Conservation (phyloP, 2,888 invertebrate genomes). For the Orthosia gracilis region DNA sequence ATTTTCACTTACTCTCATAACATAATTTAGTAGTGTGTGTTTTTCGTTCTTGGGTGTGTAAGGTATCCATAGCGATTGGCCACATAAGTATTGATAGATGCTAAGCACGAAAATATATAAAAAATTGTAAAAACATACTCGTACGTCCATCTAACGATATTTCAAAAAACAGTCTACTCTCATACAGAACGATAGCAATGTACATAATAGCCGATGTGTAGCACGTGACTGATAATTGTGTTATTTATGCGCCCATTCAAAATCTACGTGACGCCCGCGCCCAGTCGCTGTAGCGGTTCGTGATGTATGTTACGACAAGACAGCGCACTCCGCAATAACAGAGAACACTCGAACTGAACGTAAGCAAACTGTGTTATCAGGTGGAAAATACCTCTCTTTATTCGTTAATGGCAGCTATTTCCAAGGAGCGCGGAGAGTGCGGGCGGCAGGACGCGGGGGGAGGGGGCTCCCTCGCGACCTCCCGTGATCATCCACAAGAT, state of each 20-base stretch:
- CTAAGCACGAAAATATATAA: neutral
- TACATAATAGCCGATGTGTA: constrained; percentile 22
- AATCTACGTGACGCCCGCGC: constrained; percentile 30
- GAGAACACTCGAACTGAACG: constrained; percentile 69
- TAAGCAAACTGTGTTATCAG: constrained; percentile 80
- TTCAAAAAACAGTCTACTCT: constrained; percentile 16
- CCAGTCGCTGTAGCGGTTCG: constrained; percentile 10
- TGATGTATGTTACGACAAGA: constrained; percentile 55
- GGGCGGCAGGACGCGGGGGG: constrained; percentile 39
- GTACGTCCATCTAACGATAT: constrained; percentile 13
- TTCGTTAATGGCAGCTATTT: constrained; percentile 82
- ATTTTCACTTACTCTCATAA: neutral
- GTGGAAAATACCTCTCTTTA: constrained; percentile 82
- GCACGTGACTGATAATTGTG: constrained; percentile 55
- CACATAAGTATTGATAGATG: neutral
- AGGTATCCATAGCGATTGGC: neutral
- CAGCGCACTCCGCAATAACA: constrained; percentile 73
- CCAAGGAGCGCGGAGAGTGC: constrained; percentile 60
- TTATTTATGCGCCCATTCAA: constrained; percentile 57
- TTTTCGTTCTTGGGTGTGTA: neutral
- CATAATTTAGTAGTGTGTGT: neutral
- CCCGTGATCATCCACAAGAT: constrained; percentile 78
- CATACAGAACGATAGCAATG: constrained; percentile 8
- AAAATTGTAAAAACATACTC: neutral
- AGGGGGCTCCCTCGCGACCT: constrained; percentile 58